A percentile compares a stretch with the other conserved stretches of the same genome.
Evolutionary conservation across 2,113 vertebrate genomes (phyloP).

Genomic region (Syrmaticus mikado): DNA sequence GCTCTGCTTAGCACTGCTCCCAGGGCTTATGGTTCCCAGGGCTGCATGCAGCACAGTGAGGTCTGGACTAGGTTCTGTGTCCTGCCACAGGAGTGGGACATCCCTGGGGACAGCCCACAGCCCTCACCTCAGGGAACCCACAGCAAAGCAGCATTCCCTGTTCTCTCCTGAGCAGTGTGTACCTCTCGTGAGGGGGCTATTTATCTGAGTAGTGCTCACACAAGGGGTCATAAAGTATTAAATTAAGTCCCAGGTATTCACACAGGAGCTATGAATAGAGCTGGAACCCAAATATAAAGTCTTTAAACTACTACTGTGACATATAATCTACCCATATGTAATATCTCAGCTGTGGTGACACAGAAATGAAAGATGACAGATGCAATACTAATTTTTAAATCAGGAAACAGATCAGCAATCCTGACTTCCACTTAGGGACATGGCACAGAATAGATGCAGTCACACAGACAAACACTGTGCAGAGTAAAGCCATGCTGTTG

Average conservation of each 20-base stretch:
- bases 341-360: neutral
- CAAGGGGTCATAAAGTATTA: neutral
- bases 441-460: neutral
- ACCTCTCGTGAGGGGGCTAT: neutral
- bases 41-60: neutral
- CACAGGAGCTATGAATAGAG: neutral
- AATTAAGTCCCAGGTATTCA: neutral
- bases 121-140: neutral
- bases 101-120: neutral
- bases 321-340: neutral
- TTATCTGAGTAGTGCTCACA: neutral
- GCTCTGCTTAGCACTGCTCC: neutral
- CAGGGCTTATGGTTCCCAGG: neutral
- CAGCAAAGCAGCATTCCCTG: neutral
- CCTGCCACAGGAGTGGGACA: neutral
- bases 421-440: neutral
- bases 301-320: neutral
- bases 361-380: neutral
- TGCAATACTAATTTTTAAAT: neutral
- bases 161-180: neutral
- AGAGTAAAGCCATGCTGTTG: neutral
- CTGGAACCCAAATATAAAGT: neutral
- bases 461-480: neutral
- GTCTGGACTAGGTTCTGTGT: neutral
- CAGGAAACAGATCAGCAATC: neutral